Percentiles rank a stretch among this genome's conserved stretches.
Conservation (phyloP, 2,113 vertebrate genomes). For the Larimichthys crocea region DNA sequence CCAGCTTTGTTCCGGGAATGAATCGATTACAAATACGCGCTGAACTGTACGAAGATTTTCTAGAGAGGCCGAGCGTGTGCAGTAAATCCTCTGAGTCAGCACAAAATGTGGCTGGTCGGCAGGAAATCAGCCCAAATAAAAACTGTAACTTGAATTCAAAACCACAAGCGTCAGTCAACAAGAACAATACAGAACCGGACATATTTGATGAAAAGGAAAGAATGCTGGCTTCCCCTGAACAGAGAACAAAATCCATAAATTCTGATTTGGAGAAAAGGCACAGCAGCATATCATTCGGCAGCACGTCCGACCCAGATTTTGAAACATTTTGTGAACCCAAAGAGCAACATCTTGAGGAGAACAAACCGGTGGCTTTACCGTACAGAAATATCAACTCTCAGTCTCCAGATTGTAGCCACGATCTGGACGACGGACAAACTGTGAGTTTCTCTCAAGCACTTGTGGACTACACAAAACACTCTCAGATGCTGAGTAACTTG, state of each 20-base stretch:
- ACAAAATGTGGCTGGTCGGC: conserved; percentile 56
- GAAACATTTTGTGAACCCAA: conserved; percentile 71
- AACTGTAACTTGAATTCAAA: conserved; percentile 65
- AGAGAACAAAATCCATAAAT: conserved; percentile 50
- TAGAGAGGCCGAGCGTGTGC: conserved; percentile 85
- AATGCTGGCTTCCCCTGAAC: conserved; percentile 48
- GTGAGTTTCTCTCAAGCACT: conserved; percentile 95
- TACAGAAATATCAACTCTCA: conserved; percentile 65
- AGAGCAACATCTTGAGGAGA: conserved; percentile 76
- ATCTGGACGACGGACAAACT: conserved; percentile 86
- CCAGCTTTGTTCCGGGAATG: conserved; percentile 81
- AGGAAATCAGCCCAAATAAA: conserved; percentile 68
- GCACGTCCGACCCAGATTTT: conserved; percentile 69
- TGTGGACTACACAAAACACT: conserved; percentile 91
- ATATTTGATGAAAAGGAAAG: conserved; percentile 61
- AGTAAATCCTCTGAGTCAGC: conserved; percentile 70
- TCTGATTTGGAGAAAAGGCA: conserved; percentile 62
- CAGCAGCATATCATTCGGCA: conserved; percentile 71
- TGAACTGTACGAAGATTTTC: conserved; percentile 86
- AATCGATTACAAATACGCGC: conserved; percentile 87
- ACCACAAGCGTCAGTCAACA: conserved; percentile 64
- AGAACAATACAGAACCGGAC: conserved; percentile 64
- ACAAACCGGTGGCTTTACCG: conserved; percentile 59
- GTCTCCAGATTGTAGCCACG: conserved; percentile 41
- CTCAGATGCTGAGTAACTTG: conserved; percentile 89